Percentiles rank a stretch among this genome's conserved stretches.
Evolutionary conservation across 2,888 invertebrate species (phyloP).

Genomic region (Listrodromus nycthemerus): DNA sequence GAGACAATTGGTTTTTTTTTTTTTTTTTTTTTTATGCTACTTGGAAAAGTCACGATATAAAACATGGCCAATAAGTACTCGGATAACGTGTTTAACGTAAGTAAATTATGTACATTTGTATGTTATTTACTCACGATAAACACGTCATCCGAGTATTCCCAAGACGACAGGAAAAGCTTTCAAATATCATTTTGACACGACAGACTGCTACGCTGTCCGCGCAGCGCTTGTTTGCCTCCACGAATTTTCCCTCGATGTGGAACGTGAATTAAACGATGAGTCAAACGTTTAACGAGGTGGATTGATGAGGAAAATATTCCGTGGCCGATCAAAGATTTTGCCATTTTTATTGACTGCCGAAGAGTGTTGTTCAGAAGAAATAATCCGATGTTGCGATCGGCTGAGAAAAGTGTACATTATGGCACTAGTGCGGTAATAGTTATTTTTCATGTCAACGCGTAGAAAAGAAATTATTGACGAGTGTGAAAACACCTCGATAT

Average conservation of each 20-base stretch:
- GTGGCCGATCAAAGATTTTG: neutral
- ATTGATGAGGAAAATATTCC: neutral
- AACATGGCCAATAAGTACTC: neutral
- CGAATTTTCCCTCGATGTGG: neutral
- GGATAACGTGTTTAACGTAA: too few relatives aligned
- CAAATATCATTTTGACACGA: conserved; percentile 18
- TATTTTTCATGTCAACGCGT: too few relatives aligned
- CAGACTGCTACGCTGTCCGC: neutral
- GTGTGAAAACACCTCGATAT: too few relatives aligned
- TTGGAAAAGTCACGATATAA: neutral
- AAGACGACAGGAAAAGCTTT: conserved; percentile 1
- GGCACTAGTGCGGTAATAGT: too few relatives aligned
- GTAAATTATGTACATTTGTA: too few relatives aligned
- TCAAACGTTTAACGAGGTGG: neutral
- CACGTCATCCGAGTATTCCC: conserved; percentile 21
- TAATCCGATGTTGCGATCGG: too few relatives aligned
- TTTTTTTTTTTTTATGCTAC: neutral
- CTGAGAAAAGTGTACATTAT: too few relatives aligned
- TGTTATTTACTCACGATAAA: neutral
- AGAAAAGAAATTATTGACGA: too few relatives aligned
- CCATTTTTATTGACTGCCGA: neutral
- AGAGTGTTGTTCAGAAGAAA: neutral
- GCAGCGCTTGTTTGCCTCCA: neutral
- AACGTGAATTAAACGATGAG: neutral
- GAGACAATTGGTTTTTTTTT: neutral